Base-by-base conservation (phyloP, 2,797 vertebrate species). In the Crax fasciolata region DNA sequence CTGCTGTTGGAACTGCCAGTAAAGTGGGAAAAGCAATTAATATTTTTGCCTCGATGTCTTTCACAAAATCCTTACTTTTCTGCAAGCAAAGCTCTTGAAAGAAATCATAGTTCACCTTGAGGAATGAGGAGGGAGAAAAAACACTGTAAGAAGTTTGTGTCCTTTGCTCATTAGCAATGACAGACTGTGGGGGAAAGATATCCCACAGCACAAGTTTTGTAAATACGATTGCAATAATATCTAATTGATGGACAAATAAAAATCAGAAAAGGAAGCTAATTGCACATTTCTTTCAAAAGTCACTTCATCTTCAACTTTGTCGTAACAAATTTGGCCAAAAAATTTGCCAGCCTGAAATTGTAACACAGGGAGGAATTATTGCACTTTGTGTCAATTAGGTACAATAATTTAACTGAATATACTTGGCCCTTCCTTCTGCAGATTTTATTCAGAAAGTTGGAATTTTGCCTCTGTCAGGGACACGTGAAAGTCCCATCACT, bases 1-100 rank as follows among this genome's bases (percentile, higher is more conserved):
- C 61, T 80, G 48, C 82, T 87, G 25, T 62, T 95, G 63, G 74
- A 94, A 67, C 88, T 93, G 49, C 95, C 94, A 96, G 70, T 85
- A 89, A 93, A 95, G 95, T 72, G 65, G 62, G 49, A 15, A 77
- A 96, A 96, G 70, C 89, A 97, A 97, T 97, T 96, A 97, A 95
- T 81, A 90, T 92, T 96, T 97, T 97, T 79, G 30, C 63, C 25
- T 89, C 51, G 66, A 35, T 90, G 72, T 87, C 78, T 95, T 88
- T 43, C 90, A 89, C 54, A 84, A 93, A 96, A 95, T 52, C 41
- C 76, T 91, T 94, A 80, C 59, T 90, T 97, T 96, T 70, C 66
- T 89, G 90, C 61, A 97, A 95, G 85, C 84, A 94, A 94, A 95
- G 73, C 86, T 97, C 90, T 88, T 87, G 66, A 95, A 94, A 84